These are phyloP conservation scores for Gymnarchus niloticus DNA, from an alignment of 2,113 vertebrate genomes.

Conservation along the genomic window DNA sequence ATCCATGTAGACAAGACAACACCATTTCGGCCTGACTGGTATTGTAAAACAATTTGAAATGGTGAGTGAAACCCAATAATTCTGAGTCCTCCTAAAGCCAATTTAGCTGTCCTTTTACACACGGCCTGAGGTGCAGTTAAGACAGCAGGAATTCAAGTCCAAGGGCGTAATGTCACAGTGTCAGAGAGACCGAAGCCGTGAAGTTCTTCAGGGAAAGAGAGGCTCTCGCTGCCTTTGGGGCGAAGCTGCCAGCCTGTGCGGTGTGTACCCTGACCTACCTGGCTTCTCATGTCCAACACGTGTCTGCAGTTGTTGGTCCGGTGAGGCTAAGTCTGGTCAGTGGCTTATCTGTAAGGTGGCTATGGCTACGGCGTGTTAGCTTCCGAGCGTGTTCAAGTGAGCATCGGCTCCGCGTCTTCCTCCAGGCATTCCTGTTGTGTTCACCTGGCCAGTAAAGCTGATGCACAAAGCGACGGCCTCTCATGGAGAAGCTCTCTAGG, in stretches of 20 bases:
- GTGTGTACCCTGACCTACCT: not conserved
- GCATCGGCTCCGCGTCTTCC: too few species aligned
- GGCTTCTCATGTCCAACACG: not conserved
- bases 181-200: not conserved
- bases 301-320: not conserved
- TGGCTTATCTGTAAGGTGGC: not conserved
- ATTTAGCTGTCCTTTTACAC: conserved; percentile 23
- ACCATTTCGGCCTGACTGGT: conserved; percentile 24
- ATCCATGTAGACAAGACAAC: conserved; percentile 28
- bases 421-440: not conserved
- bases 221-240: too few species aligned
- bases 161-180: conserved; percentile 20
- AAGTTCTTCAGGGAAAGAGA: not conserved
- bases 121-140: conserved; percentile 14
- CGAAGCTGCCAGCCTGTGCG: not conserved
- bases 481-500: not conserved
- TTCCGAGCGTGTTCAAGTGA: too few species aligned
- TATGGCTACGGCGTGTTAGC: not conserved
- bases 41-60: conserved; percentile 31
- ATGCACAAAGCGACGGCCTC: not conserved
- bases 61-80: conserved; percentile 23
- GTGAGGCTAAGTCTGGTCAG: not conserved
- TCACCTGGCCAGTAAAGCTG: not conserved
- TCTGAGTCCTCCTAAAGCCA: conserved; percentile 24
- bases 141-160: not conserved